phyloP scores from a whole-genome alignment of 2,113 vertebrate genomes.

The Sclerurus mexicanus region DNA sequence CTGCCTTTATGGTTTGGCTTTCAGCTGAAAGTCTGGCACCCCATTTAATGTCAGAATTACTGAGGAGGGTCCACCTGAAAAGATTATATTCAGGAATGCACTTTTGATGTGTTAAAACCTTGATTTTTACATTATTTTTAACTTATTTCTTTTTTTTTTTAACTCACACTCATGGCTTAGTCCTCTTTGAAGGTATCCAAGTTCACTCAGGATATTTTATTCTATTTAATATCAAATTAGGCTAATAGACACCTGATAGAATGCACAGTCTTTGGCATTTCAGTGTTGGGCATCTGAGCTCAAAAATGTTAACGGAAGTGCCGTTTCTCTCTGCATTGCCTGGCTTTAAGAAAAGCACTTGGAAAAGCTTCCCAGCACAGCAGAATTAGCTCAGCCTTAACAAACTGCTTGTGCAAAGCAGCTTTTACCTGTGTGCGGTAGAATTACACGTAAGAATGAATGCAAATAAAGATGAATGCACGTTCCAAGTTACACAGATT shows the following conservation, averaged over 20 bases:
- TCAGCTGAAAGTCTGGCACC: not conserved
- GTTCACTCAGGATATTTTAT: not conserved
- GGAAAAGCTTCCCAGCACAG: not conserved
- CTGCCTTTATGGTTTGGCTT: not conserved
- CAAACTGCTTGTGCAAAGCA: slow-evolving; percentile 15
- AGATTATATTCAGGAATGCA: not conserved
- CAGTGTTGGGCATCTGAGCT: not conserved
- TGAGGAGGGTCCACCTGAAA: not conserved
- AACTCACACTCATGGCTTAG: not conserved
- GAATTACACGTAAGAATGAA: not conserved
- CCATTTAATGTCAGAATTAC: not conserved
- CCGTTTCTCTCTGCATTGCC: not conserved
- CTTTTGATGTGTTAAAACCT: not conserved
- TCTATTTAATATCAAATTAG: not conserved
- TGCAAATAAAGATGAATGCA: not conserved
- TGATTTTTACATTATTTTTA: not conserved
- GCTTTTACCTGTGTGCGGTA: not conserved
- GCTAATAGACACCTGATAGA: not conserved
- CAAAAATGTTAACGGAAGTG: not conserved
- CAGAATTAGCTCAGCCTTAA: not conserved
- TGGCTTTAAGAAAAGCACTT: not conserved
- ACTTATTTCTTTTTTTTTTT: not conserved
- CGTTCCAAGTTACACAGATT: not conserved
- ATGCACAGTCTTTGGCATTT: not conserved
- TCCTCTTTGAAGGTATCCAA: not conserved